These are phyloP conservation scores for Eulemur albifrons DNA, from an alignment of 2,797 vertebrate species.

Conservation along the genomic window DNA sequence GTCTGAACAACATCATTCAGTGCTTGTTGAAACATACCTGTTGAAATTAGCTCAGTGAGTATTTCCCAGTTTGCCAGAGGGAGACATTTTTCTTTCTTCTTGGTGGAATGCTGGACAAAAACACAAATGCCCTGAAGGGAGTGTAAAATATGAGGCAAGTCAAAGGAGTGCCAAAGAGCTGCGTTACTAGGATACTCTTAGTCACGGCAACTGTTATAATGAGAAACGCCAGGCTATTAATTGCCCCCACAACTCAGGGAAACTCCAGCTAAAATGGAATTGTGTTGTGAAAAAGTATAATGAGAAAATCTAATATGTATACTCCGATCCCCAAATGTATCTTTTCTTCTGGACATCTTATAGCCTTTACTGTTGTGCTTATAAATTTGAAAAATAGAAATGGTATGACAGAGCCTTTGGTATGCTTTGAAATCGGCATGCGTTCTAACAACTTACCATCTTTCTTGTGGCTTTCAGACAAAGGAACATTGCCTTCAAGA, in stretches of 20 bases:
- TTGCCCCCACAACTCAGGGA: not conserved
- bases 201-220: rapidly evolving
- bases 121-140: not conserved
- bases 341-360: not conserved
- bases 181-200: not conserved
- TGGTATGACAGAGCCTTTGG: not conserved
- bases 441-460: conserved; percentile 52
- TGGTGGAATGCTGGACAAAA: not conserved
- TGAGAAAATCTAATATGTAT: not conserved
- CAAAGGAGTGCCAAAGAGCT: not conserved
- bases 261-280: not conserved
- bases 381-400: not conserved
- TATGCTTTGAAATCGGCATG: conserved; percentile 51
- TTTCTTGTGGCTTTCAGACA: conserved; percentile 62
- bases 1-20: not conserved
- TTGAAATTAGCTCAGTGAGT: not conserved
- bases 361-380: not conserved
- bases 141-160: not conserved
- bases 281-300: not conserved
- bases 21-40: not conserved
- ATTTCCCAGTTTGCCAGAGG: not conserved
- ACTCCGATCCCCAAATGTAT: rapidly evolving
- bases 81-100: not conserved
- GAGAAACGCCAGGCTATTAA: not conserved
- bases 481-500: conserved; percentile 47